phyloP scores from a whole-genome alignment of 2,113 vertebrate species.

The Saccopteryx leptura region DNA sequence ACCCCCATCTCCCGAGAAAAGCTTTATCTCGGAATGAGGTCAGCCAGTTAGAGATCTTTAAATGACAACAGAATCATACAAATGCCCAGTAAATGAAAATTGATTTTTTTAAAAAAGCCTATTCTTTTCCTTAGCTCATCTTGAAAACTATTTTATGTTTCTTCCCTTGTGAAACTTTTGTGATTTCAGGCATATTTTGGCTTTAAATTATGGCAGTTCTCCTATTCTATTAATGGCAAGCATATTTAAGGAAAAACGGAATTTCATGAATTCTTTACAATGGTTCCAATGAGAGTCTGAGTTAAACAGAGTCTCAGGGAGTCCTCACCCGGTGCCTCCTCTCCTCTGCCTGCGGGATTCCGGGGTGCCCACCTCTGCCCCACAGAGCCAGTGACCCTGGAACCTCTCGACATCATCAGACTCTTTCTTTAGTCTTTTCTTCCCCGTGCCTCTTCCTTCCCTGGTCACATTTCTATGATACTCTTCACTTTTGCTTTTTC shows the following conservation, averaged over 20 bases:
- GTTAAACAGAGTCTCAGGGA: neutral
- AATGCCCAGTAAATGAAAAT: constrained; percentile 33
- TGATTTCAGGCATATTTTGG: constrained; percentile 68
- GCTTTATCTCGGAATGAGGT: neutral
- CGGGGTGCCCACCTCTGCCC: rapidly evolving
- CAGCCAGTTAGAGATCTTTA: neutral
- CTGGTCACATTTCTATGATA: neutral
- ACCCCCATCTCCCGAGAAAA: neutral
- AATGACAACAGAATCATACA: constrained; percentile 25
- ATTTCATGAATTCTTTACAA: constrained; percentile 4
- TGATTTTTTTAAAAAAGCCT: neutral
- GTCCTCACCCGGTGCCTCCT: no score
- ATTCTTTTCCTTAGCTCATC: constrained; percentile 62
- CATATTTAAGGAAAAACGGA: constrained; percentile 45
- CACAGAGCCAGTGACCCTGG: rapidly evolving
- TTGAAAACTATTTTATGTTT: constrained; percentile 57
- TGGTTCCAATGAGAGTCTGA: neutral
- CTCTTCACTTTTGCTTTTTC: neutral
- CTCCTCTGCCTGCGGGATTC: neutral
- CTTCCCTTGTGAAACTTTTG: constrained; percentile 66
- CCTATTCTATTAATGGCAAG: constrained; percentile 62
- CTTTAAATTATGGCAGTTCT: constrained; percentile 52
- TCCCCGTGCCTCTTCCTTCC: neutral
- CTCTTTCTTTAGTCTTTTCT: neutral
- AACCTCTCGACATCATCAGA: rapidly evolving